Evolutionary conservation across 2,113 vertebrate species (phyloP).

Genomic region (Rhinogobius similis): DNA sequence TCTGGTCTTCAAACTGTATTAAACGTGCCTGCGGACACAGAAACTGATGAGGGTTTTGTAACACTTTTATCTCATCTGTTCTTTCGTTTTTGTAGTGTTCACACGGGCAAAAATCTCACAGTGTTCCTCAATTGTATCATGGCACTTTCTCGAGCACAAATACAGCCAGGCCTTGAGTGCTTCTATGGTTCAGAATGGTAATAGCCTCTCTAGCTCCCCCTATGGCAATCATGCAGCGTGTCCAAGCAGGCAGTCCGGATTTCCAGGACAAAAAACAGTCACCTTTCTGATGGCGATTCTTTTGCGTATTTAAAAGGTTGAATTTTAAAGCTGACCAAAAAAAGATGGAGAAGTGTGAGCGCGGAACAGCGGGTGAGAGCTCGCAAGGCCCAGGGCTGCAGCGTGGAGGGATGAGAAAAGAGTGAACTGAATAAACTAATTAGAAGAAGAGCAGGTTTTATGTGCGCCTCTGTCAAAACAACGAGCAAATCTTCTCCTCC

Average conservation of each 20-base stretch:
- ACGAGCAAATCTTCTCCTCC: conserved; percentile 14
- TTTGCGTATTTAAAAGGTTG: conserved; percentile 24
- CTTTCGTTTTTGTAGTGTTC: not conserved
- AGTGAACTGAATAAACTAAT: conserved; percentile 61
- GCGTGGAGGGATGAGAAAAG: conserved; percentile 42
- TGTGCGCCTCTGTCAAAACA: conserved; percentile 43
- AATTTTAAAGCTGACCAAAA: too few relatives aligned
- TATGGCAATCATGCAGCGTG: conserved; percentile 29
- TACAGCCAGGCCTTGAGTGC: conserved; percentile 40
- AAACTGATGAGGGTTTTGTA: too few relatives aligned
- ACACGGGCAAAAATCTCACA: not conserved
- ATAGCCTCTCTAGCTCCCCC: conserved; percentile 49
- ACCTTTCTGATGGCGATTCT: conserved; percentile 11
- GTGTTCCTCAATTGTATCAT: conserved; percentile 27
- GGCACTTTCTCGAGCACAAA: conserved; percentile 25
- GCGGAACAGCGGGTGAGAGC: conserved; percentile 16
- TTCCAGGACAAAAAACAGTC: conserved; percentile 30
- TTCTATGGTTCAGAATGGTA: conserved; percentile 63
- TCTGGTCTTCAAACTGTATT: too few relatives aligned
- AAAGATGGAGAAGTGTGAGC: conserved; percentile 29
- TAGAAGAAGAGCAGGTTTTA: conserved; percentile 56
- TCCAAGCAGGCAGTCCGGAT: conserved; percentile 37
- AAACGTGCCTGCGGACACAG: too few relatives aligned
- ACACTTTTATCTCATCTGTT: conserved; percentile 39
- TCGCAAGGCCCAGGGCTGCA: conserved; percentile 49